Evolutionary conservation across 1,140 invertebrate species (phyloP).

Genomic region (Amyelois transitella): DNA sequence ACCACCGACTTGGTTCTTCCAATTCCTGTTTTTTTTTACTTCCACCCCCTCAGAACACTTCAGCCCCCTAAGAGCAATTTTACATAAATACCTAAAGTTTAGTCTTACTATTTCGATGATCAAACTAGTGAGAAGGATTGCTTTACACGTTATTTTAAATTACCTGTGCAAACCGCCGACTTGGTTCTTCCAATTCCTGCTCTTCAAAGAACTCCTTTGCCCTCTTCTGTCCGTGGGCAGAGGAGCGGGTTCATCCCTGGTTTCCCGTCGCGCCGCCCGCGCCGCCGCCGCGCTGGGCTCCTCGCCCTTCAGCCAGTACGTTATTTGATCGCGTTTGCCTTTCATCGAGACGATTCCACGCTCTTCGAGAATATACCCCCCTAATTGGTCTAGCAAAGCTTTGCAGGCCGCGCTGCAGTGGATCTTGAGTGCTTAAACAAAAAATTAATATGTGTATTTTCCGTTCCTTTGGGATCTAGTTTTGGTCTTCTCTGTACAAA

Average conservation of each 20-base stretch:
- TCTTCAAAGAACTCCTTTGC: slow-evolving; percentile 81
- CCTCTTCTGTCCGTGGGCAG: slow-evolving; percentile 39
- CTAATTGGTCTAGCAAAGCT: slow-evolving; percentile 87
- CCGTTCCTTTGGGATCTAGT: no score
- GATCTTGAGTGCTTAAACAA: slow-evolving; percentile 83
- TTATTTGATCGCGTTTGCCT: slow-evolving; percentile 88
- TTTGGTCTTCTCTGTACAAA: no score
- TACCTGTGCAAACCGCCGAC: slow-evolving; percentile 58
- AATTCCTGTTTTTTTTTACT: slow-evolving; percentile 66
- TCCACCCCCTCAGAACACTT: slow-evolving; percentile 75
- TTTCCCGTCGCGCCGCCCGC: slow-evolving; percentile 73
- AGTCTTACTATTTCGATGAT: no score
- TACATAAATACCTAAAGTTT: not conserved
- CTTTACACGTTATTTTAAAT: not conserved
- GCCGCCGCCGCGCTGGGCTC: slow-evolving; percentile 75
- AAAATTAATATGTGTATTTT: no score
- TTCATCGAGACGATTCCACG: slow-evolving; percentile 89
- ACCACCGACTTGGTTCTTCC: slow-evolving; percentile 56
- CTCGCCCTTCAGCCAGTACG: slow-evolving; percentile 91
- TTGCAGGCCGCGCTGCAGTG: slow-evolving; percentile 93
- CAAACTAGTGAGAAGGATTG: no score
- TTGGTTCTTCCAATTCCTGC: slow-evolving; percentile 59
- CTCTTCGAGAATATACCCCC: slow-evolving; percentile 86
- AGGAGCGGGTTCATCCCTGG: slow-evolving; percentile 55
- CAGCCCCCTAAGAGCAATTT: slow-evolving; percentile 38